Evolutionary conservation across 2,888 invertebrate genomes (phyloP), one percentile per base, ranked within the genome.

Genomic region (Oligia latruncula): DNA sequence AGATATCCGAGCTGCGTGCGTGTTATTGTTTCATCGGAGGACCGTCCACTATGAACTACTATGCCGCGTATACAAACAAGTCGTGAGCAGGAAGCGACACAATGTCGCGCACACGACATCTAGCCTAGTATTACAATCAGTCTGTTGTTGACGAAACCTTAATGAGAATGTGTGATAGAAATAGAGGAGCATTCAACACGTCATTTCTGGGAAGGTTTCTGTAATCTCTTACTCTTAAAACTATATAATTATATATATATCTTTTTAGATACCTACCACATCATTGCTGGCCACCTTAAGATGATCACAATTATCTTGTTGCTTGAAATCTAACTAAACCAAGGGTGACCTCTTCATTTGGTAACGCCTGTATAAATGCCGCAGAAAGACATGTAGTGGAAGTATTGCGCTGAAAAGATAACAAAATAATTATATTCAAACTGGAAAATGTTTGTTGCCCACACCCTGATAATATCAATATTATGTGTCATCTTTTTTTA

Each of bases 51-150:
- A 58, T 46, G 46, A 65, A n/a, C 65, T 72, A 23, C 17, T 43
- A 35, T 43, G 35, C 62, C 29, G 23, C 58, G 43, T 9, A 76
- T 15, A 88, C 74, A 87, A 88, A 80, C 79, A 74, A 68, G 75
- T 88, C 82, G 89, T 88, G 85, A 78, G 64, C 70, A 87, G 83
- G 88, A 89, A 88, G 81, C 60, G 49, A 67, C 58, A 67, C 71
- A 77, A 76, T 79, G 65, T 52, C n/a, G 60, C 52, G 62, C 75
- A 58, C 68, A 66, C 70, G 35, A 67, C 29, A 66, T 29, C 72
- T 83, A 73, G 23, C 43, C 64, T n/a, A 65, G 43, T 65, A 20
- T 43, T 70, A 73, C 40, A 71, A 65, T 87, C 46, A 15, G 35
- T 52, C n/a, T 29, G 29, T 58, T 66, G 40, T 68, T 60, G 20